phyloP scores from a whole-genome alignment of 2,888 invertebrate genomes.

The Macropis europaea region DNA sequence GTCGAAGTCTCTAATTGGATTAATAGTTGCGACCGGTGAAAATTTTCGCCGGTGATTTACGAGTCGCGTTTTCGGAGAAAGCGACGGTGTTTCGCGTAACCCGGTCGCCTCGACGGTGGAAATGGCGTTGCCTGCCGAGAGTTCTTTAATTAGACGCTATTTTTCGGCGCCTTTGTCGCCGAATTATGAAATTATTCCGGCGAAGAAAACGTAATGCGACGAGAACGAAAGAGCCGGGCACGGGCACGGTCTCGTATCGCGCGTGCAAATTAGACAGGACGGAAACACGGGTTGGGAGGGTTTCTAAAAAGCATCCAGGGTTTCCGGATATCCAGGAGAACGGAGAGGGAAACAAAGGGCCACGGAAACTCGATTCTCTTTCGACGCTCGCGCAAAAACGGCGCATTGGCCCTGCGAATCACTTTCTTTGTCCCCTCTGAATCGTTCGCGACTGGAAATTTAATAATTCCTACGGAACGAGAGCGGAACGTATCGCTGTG shows the following conservation, averaged over 20 bases:
- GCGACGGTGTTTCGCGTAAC: too few species aligned
- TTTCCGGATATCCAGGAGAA: constrained; percentile 11
- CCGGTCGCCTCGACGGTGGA: too few species aligned
- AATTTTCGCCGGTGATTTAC: too few species aligned
- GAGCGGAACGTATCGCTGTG: too few species aligned
- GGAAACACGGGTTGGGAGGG: constrained; percentile 3
- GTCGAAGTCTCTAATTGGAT: background rate
- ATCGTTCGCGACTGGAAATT: too few species aligned
- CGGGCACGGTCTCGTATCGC: background rate
- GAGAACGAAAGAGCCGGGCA: background rate
- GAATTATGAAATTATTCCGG: background rate
- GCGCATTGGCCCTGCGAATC: too few species aligned
- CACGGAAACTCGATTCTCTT: background rate
- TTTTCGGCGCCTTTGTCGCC: background rate
- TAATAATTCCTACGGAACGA: too few species aligned
- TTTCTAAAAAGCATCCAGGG: constrained; percentile 23
- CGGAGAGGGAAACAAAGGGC: background rate
- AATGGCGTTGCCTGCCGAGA: too few species aligned
- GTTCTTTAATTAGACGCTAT: background rate
- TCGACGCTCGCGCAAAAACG: too few species aligned
- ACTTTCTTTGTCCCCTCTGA: too few species aligned
- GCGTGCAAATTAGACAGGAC: constrained; percentile 7
- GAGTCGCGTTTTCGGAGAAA: too few species aligned
- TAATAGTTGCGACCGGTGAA: background rate
- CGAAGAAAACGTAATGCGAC: background rate